These are phyloP conservation scores for Carapus acus DNA, from an alignment of 2,797 vertebrate species.

Conservation along the genomic window DNA sequence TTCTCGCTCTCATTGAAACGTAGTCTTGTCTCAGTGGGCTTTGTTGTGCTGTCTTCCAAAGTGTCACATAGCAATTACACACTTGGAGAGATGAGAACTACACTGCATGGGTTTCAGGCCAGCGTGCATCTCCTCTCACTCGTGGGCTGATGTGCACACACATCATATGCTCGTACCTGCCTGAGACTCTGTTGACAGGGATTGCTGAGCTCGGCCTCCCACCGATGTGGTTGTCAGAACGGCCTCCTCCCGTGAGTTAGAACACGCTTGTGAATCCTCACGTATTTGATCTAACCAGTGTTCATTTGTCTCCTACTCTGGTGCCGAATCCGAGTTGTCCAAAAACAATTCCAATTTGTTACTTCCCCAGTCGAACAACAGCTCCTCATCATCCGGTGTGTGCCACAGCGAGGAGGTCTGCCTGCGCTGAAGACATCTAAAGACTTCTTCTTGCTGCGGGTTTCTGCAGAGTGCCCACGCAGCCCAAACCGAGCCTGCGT, in stretches of 20 bases:
- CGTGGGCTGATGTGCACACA: conserved; percentile 21
- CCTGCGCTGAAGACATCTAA: background rate
- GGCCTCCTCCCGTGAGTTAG: conserved; percentile 2
- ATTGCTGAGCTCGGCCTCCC: conserved; percentile 1
- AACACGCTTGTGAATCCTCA: conserved; percentile 5
- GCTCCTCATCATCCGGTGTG: too few relatives aligned
- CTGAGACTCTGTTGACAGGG: conserved; percentile 4
- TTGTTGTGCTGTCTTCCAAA: conserved; percentile 48
- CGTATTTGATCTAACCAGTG: background rate
- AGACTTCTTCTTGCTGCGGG: conserved; percentile 10
- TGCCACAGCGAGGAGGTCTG: too few relatives aligned
- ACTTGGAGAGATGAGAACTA: conserved; percentile 34
- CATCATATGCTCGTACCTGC: conserved; percentile 6
- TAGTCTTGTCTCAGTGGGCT: conserved; percentile 55
- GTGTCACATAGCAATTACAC: conserved; percentile 58
- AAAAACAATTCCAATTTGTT: too few relatives aligned
- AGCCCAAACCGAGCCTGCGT: conserved; percentile 4
- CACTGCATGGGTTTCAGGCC: conserved; percentile 34
- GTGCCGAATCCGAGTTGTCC: background rate
- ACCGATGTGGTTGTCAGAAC: conserved; percentile 13
- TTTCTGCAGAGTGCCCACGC: background rate
- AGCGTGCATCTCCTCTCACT: conserved; percentile 27
- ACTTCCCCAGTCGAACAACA: too few relatives aligned
- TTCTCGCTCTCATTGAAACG: conserved; percentile 41
- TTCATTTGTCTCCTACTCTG: conserved; percentile 7